Evolutionary conservation across 2,113 vertebrate genomes (phyloP).

Genomic region (Fregetta grallaria): DNA sequence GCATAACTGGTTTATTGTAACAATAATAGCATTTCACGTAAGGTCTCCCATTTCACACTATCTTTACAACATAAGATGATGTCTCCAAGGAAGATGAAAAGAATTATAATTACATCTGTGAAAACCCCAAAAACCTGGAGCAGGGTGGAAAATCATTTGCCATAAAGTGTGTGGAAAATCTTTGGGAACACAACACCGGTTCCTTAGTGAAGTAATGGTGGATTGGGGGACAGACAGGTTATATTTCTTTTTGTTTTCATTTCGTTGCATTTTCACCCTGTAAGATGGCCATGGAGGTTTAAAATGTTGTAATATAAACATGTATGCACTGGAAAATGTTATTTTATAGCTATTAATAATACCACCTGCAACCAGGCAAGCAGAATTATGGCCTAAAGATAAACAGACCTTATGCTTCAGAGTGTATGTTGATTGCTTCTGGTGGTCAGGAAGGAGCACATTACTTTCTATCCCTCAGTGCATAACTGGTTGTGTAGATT

Average conservation of each 20-base stretch:
- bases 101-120: conserved; percentile 64
- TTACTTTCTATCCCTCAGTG: not conserved
- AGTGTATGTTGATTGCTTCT: not conserved
- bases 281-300: not conserved
- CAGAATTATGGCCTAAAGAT: not conserved
- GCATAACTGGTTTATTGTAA: not conserved
- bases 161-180: conserved; percentile 49
- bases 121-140: not conserved
- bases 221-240: not conserved
- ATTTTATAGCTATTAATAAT: conserved; percentile 52
- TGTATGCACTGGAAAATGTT: conserved; percentile 9
- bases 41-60: conserved; percentile 42
- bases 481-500: not conserved
- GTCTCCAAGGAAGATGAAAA: conserved; percentile 62
- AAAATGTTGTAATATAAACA: not conserved
- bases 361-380: not conserved
- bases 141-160: conserved; percentile 7
- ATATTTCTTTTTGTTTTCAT: not conserved
- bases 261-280: not conserved
- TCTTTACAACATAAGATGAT: conserved; percentile 47
- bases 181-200: conserved; percentile 48
- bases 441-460: not conserved
- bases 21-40: conserved; percentile 24
- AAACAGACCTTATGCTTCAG: not conserved
- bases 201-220: not conserved